Conservation (phyloP, 2,113 vertebrate genomes). For the Oncorhynchus clarkii region DNA sequence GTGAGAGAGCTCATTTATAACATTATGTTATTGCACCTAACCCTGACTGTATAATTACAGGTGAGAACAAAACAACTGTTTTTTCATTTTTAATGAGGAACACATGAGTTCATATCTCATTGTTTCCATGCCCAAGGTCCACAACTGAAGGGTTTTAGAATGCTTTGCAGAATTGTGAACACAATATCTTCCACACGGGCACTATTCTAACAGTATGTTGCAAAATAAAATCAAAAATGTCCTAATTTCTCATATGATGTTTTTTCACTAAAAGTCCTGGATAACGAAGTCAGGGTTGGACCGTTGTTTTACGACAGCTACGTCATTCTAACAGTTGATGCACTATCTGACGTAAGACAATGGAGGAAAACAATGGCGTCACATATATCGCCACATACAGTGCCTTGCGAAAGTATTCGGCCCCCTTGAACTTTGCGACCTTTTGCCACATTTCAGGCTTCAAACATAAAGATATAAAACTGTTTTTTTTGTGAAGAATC, state of each 20-base stretch:
- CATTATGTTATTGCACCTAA: not conserved
- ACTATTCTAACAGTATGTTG: not conserved
- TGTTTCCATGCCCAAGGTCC: not conserved
- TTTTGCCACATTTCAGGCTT: no score
- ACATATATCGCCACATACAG: not conserved
- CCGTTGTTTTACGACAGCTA: no score
- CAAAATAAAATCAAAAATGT: not conserved
- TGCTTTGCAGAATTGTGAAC: not conserved
- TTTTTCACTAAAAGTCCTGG: not conserved
- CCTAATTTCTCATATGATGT: not conserved
- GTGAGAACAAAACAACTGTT: conserved; percentile 18
- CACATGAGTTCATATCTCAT: not conserved
- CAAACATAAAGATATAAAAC: no score
- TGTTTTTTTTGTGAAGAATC: no score
- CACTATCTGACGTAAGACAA: no score
- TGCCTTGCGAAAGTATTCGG: no score
- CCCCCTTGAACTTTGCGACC: no score
- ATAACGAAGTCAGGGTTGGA: not conserved
- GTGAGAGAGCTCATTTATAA: not conserved
- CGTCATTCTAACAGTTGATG: no score
- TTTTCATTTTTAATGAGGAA: not conserved
- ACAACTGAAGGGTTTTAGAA: not conserved
- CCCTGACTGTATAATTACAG: conserved; percentile 6
- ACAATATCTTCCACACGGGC: not conserved
- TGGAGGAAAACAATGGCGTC: no score